Evolutionary conservation across 2,797 vertebrate species (phyloP), one percentile per base, ranked within the genome.

Genomic region (Microcaecilia unicolor): DNA sequence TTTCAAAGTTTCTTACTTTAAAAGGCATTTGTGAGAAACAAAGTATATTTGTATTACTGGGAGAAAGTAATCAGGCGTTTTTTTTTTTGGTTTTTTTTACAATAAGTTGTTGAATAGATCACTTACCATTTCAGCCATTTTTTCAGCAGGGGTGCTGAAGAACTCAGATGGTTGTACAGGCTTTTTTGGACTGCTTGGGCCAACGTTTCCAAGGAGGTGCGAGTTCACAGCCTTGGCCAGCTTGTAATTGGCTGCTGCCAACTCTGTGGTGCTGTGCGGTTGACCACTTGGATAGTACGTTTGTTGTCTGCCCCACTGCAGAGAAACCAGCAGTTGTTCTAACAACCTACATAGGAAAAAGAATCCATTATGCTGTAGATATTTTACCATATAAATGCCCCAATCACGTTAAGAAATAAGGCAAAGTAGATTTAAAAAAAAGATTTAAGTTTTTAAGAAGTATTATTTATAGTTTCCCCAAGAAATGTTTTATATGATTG

Each of bases 291-390:
- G 92, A 48, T 88, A 91, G 48, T 96, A 96, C 0, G 87, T 93
- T 59, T 95, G 92, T 48, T 89, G 86, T 43, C 93, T 80, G 20
- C 96, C 95, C 96, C 96, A 98, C 37, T 97, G 95, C 44, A 99
- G 78, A 30, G 92, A 94, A 28, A 98, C 84, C 28, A 94, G 62
- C 14, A 99, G 89, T 59, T 97, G 88, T 63, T 98, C 94, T 61
- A 98, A 67, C 34, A 87, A 77, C 44, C 94, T 99, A 73, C 25
- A 7, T 1, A 57, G 38, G 52, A 37, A 40, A 54, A 34, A 49
- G 25, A 13, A 6, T 28, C 13, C 22, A 7, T 8, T 9, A 15
- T 22, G 11, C 24, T 18, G 30, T 5, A 21, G 22, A 26, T 5
- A 12, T 22, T 9, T 10, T n/a, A 16, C 17, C 20, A 10, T 8